Percentiles rank a stretch among this genome's conserved stretches.
Evolutionary conservation across 2,797 vertebrate species (phyloP).

Genomic region (Xenopus petersii): DNA sequence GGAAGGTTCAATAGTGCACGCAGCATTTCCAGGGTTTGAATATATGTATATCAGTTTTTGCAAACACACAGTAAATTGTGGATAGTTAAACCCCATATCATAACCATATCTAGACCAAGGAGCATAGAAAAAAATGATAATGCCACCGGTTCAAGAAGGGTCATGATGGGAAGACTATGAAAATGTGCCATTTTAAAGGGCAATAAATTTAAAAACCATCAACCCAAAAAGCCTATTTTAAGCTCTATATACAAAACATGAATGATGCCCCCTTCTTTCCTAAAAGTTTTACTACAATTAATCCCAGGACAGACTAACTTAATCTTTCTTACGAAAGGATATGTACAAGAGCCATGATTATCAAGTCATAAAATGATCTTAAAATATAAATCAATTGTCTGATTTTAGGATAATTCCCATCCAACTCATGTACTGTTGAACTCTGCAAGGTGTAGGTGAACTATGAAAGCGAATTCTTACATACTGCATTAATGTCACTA

Average conservation of each 20-base stretch:
- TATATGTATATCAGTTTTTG: constrained; percentile 16
- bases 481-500: too few species aligned
- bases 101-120: constrained; percentile 1
- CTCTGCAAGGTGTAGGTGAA: background rate
- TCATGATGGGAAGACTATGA: constrained; percentile 19
- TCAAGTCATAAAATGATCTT: too few species aligned
- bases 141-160: constrained; percentile 1
- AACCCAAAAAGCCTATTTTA: background rate
- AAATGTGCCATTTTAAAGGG: background rate
- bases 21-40: constrained; percentile 57
- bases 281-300: too few species aligned
- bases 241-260: too few species aligned
- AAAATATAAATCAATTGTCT: too few species aligned
- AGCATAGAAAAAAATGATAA: background rate
- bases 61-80: background rate
- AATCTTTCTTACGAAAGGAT: too few species aligned
- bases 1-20: constrained; percentile 60
- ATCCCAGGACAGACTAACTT: too few species aligned
- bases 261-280: too few species aligned
- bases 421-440: too few species aligned
- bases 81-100: background rate
- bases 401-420: too few species aligned
- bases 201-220: background rate
- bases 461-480: too few species aligned
- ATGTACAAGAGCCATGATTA: too few species aligned